Evolutionary conservation across 2,113 vertebrate genomes (phyloP).

Genomic region (Rhinichthys klamathensis): DNA sequence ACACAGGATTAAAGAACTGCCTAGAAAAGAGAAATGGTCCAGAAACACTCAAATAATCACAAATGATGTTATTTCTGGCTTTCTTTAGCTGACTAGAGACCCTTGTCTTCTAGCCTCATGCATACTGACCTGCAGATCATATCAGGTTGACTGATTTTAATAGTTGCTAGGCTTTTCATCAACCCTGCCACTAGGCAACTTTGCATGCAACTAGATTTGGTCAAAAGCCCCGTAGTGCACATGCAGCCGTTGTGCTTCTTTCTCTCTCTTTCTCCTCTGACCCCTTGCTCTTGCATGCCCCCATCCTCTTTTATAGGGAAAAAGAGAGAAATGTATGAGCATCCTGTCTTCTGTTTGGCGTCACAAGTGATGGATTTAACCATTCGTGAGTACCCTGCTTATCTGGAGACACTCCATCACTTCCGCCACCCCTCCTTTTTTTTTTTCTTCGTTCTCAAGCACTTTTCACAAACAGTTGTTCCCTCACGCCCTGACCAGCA

Average conservation of each 20-base stretch:
- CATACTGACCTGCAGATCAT: too few species aligned
- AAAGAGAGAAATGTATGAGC: slow-evolving; percentile 99
- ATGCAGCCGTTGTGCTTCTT: slow-evolving; percentile 75
- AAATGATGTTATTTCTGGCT: too few species aligned
- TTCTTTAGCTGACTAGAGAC: neutral
- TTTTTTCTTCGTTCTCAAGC: too few species aligned
- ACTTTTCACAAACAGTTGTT: slow-evolving; percentile 17
- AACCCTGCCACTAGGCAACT: neutral
- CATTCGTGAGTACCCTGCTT: slow-evolving; percentile 99
- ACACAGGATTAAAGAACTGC: neutral
- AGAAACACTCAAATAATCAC: too few species aligned
- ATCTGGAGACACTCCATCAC: slow-evolving; percentile 68
- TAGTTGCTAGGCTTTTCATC: neutral
- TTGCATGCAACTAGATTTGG: slow-evolving; percentile 68
- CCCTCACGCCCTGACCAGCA: slow-evolving; percentile 64
- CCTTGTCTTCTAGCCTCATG: neutral
- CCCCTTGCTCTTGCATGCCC: slow-evolving; percentile 97
- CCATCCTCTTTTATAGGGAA: slow-evolving; percentile 99
- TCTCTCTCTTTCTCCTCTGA: slow-evolving; percentile 90
- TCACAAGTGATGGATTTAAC: slow-evolving; percentile 99
- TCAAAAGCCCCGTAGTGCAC: slow-evolving; percentile 75
- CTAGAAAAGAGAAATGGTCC: too few species aligned
- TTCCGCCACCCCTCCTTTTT: slow-evolving; percentile 36
- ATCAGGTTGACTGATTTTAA: neutral
- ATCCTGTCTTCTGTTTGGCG: slow-evolving; percentile 99